Evolutionary conservation across 2,797 vertebrate species (phyloP).

Genomic region (Atherinosoma microstoma): DNA sequence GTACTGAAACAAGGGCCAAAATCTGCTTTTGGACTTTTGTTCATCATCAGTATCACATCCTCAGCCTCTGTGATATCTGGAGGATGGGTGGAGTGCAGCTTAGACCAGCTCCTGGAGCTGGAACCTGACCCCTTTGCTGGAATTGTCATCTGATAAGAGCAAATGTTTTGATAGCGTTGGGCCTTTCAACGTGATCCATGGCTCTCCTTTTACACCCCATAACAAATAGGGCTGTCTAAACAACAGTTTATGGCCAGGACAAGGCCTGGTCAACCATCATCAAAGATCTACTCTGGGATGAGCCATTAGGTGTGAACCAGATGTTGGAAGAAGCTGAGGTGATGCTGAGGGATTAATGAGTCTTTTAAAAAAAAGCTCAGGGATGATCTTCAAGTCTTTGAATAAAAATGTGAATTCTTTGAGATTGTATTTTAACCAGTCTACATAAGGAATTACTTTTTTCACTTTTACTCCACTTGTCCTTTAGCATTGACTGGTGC

Average conservation of each 20-base stretch:
- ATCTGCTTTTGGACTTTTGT: background rate
- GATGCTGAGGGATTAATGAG: constrained; percentile 19
- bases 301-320: constrained; percentile 68
- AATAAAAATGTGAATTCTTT: background rate
- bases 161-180: constrained; percentile 85
- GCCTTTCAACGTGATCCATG: constrained; percentile 81
- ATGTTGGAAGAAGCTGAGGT: constrained; percentile 58
- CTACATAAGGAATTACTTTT: background rate
- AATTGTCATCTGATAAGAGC: constrained; percentile 85
- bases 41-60: constrained; percentile 5
- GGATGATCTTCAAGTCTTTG: background rate
- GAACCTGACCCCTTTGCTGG: constrained; percentile 82
- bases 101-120: constrained; percentile 61
- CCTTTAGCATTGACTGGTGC: constrained; percentile 77
- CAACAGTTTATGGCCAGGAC: constrained; percentile 76
- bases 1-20: background rate
- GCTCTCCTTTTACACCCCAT: constrained; percentile 80
- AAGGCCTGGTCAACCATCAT: constrained; percentile 79
- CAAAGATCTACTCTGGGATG: constrained; percentile 67
- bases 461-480: constrained; percentile 46
- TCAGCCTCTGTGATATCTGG: constrained; percentile 31
- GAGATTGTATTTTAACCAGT: background rate
- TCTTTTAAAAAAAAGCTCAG: background rate
- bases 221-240: constrained; percentile 82
- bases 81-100: constrained; percentile 36